Evolutionary conservation across 2,113 vertebrate species (phyloP), one percentile per base, ranked within the genome.

Genomic region (Origma solitaria): DNA sequence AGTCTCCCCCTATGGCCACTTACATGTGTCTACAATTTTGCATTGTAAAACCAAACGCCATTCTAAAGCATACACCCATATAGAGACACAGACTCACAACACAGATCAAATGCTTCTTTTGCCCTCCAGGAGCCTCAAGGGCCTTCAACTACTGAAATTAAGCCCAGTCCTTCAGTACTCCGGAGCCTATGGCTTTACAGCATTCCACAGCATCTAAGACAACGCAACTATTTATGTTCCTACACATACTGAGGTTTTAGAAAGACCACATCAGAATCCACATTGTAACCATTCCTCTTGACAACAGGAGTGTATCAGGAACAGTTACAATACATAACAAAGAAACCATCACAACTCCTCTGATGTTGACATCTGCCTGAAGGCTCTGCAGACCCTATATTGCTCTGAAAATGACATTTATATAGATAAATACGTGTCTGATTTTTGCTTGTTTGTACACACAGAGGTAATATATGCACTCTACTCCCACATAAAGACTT

Each of bases 391-490:
- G 61, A 93, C 66, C 24, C 40, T 56, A 3, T 18, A 28, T 21
- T 66, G 37, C 66, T 18, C 69, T 1, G 1, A 90, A 94, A 83
- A 56, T 53, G 68, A 60, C 86, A 53, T 92, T 75, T 90, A 75
- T 70, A 51, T 19, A 88, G 80, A 92, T 75, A 92, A 77, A 66
- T 23, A 13, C 3, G 1, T 21, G 13, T 58, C 51, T 73, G 49
- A 75, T 37, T 86, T 93, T 69, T 62, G 27, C 64, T 88, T 95
- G 82, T 95, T 92, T 94, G 79, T 77, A 85, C 33, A 88, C 78
- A 91, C 54, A 23, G 2, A 58, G 61, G 79, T 88, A 95, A 94
- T 82, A 44, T 20, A 86, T 71, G 44, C 72, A 50, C 40, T 68
- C 28, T 24, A 87, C 70, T 92, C 88, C 90, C 71, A 95, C 75